Evolutionary conservation across 2,797 vertebrate species (phyloP), one percentile per base, ranked within the genome.

Genomic region (Hipposideros larvatus): DNA sequence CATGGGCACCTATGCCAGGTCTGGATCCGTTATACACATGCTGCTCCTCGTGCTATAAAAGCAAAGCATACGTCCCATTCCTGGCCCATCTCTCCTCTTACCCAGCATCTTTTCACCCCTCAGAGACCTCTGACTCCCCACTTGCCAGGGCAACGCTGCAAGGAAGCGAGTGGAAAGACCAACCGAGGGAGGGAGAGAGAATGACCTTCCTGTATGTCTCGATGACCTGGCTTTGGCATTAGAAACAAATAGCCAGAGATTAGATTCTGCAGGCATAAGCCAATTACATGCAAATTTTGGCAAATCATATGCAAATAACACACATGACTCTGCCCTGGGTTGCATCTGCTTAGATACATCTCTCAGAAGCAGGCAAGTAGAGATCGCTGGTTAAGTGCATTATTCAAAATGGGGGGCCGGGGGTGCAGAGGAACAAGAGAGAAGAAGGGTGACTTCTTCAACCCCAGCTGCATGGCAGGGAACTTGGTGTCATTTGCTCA

Each of bases 251-350:
- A 79, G 89, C 41, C 55, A 43, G 91, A 89, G 91, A 78, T 61
- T 78, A 53, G 93, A 95, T 94, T 93, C 57, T 77, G 37, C 68
- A 78, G 79, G 51, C 61, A 74, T 61, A 84, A 55, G 63, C 63
- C 85, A 91, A 92, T 92, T 78, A 83, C 66, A 95, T 9, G 53
- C 90, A 95, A 55, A 95, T 90, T 90, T 85, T 34, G 79, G 74
- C 75, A 93, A 96, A 90, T 88, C 21, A 4, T 48, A 90, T 88
- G 94, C 92, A 88, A 86, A 75, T 37, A 31, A 19, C 43, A 73
- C 53, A 63, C 1, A 61, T 41, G 83, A 70, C 51, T 70, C 65
- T 86, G 78, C 57, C 57, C 43, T 4, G 34, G 74, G 34, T 43
- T 22, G n/a, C 53, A 37, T 63, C 75, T 73, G 51, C 41, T 87